Base-by-base conservation (phyloP, 2,797 vertebrate genomes). In the Xerus rutilus region DNA sequence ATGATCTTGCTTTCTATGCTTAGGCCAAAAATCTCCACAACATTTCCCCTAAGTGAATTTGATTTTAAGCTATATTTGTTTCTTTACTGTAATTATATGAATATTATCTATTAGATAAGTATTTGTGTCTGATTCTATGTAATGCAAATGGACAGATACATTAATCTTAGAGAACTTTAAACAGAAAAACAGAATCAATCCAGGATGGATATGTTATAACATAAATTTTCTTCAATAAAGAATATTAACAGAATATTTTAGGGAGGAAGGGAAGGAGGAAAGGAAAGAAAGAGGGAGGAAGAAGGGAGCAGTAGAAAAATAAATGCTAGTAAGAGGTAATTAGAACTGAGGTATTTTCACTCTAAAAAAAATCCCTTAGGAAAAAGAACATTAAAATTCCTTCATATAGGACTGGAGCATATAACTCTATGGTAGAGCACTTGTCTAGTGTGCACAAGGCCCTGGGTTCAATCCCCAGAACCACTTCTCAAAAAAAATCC, bases 101-200 rank as follows among this genome's bases (percentile, higher is more conserved):
- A 69, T 87, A 92, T 70, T 93, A 30, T 28, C 79, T 91, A 82
- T 57, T 70, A 83, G 39, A 78, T 47, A 30, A 54, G 81, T 32
- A 93, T 91, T 94, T 77, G 88, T 65, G 39, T 8, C 69, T 93
- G 79, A 79, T 84, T 86, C 11, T 52, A 94, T 45, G 28, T 95
- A 92, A 85, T 93, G 35, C 47, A 93, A 86, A 91, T 86, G 20
- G 18, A 86, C 28, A 81, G 74, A 89, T 82, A 93, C 17, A 73
- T 78, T 93, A 85, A 89, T 52, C 67, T 96, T 89, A 82, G 89
- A 93, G 47, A 49, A 93, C 95, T 52, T 70, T 77, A 93, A 95
- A 91, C 28, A 74, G 43, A 95, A 91, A 86, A 86, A 13, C 90
- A 88, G 35, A 84, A 83, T 84, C 49, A 91, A 65, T 54, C 13